Evolutionary conservation across 2,797 vertebrate species (phyloP).

Genomic region (Amblyopsis hoosieri): DNA sequence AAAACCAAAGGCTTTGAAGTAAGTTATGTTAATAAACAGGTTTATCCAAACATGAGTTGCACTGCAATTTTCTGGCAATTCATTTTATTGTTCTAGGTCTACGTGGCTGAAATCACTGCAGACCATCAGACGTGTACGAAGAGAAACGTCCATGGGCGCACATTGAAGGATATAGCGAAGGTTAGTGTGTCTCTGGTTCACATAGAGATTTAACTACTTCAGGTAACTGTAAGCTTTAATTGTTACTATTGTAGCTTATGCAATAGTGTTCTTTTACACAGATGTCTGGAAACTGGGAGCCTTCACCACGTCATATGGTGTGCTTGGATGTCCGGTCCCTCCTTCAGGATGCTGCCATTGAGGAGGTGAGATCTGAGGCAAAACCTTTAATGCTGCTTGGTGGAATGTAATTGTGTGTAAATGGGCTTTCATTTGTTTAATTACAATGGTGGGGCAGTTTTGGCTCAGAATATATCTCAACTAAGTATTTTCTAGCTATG

Average conservation of each 20-base stretch:
- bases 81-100: constrained; percentile 80
- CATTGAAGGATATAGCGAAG: constrained; percentile 93
- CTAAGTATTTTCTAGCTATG: too few relatives aligned
- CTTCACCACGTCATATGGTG: constrained; percentile 96
- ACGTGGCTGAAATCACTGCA: constrained; percentile 94
- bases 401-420: too few relatives aligned
- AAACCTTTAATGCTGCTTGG: too few relatives aligned
- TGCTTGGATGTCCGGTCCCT: constrained; percentile 94
- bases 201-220: neutral
- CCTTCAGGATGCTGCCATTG: constrained; percentile 96
- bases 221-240: neutral
- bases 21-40: constrained; percentile 26
- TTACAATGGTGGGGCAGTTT: too few relatives aligned
- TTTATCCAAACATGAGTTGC: neutral
- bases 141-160: constrained; percentile 93
- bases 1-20: constrained; percentile 99
- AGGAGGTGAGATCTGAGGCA: constrained; percentile 80
- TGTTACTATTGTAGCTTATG: neutral
- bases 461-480: too few relatives aligned
- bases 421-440: too few relatives aligned
- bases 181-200: constrained; percentile 60
- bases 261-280: constrained; percentile 55
- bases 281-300: constrained; percentile 95
- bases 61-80: neutral
- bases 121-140: constrained; percentile 95